Evolutionary conservation across 2,113 vertebrate genomes (phyloP).

Genomic region (Bubo blakistoni): DNA sequence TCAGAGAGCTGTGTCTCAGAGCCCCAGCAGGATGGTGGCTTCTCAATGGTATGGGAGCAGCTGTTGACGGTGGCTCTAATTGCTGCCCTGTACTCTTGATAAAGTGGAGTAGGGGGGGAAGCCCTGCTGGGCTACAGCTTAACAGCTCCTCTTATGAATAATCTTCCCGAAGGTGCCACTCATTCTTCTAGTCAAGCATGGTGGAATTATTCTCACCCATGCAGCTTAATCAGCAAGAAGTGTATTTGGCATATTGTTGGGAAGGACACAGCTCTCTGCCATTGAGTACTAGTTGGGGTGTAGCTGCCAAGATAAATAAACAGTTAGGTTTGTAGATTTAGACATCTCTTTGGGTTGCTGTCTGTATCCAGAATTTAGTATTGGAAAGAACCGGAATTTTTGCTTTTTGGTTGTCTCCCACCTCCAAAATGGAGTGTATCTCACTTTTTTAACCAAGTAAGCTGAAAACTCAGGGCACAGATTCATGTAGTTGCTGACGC

Average conservation of each 20-base stretch:
- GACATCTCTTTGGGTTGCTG: neutral
- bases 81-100: slow-evolving; percentile 41
- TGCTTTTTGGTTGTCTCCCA: neutral
- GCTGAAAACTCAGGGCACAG: neutral
- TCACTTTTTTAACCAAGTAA: neutral
- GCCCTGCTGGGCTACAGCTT: slow-evolving; percentile 52
- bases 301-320: neutral
- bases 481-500: neutral
- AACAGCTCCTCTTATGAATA: slow-evolving; percentile 30
- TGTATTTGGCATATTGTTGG: neutral
- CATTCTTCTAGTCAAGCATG: neutral
- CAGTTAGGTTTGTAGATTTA: neutral
- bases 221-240: neutral
- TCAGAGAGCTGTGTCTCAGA: neutral
- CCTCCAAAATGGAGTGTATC: fast-evolving
- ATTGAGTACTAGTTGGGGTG: neutral
- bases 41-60: slow-evolving; percentile 20
- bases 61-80: slow-evolving; percentile 25
- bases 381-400: neutral
- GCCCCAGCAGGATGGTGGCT: slow-evolving; percentile 28
- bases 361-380: neutral
- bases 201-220: slow-evolving; percentile 18
- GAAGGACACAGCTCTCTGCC: neutral
- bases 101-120: neutral
- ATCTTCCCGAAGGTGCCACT: neutral